Conservation (phyloP, 2,888 invertebrate species). For the Himalopsyche kuldschensis region DNA sequence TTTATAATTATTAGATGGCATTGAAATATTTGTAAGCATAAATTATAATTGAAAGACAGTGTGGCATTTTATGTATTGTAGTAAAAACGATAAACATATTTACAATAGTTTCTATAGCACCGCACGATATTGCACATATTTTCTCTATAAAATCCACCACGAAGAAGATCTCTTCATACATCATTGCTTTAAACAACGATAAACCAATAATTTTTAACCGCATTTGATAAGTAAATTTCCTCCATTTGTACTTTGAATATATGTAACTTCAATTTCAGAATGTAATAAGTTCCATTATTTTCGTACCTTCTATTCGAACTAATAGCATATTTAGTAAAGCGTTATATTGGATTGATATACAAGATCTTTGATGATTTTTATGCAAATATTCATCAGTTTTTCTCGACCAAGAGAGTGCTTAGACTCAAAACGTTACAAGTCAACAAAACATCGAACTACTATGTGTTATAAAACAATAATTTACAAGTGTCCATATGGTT, state of each 20-base stretch:
- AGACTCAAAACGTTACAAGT: neutral
- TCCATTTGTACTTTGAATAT: neutral
- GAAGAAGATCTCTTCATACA: neutral
- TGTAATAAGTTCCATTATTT: neutral
- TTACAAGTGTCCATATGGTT: neutral
- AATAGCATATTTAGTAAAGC: neutral
- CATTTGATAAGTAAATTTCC: slow-evolving; percentile 22
- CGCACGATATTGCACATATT: no score
- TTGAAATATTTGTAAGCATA: no score
- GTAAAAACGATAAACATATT: no score
- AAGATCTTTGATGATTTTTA: neutral
- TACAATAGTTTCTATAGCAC: no score
- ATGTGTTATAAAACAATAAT: neutral
- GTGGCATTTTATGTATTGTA: no score
- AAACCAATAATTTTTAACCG: slow-evolving; percentile 18
- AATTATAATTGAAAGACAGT: no score
- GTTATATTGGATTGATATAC: neutral
- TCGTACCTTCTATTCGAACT: neutral
- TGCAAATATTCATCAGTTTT: neutral
- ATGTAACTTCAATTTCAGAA: neutral
- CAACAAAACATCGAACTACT: neutral
- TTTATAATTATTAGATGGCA: no score
- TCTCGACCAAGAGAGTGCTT: neutral
- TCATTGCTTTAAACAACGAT: neutral
- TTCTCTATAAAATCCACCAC: neutral